Base-by-base conservation (phyloP, 2,888 invertebrate genomes). In the Aleiodes alternator region DNA sequence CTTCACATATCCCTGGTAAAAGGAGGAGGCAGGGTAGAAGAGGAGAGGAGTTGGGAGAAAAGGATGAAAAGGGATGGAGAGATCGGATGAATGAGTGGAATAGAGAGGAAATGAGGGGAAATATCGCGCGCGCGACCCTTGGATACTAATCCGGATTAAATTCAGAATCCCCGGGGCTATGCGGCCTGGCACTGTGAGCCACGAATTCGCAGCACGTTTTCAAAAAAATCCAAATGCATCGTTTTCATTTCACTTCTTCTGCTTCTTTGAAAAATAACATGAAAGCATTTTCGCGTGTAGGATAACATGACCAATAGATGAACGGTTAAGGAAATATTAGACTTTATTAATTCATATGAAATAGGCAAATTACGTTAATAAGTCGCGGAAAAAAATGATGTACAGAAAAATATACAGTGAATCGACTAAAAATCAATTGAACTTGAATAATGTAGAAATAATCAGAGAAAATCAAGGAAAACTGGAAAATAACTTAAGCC, bases 131-230 rank as follows among this genome's bases (percentile, higher is more conserved):
- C 69, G 61, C 88, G 88, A 89, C 88, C 89, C 89, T 88, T 85
- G 84, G 82, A 81, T 83, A 86, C 86, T 89, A 89, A 89, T 89
- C 88, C 89, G 89, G 89, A 89, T 89, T 89, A 88, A 86, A 84
- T 43, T 84, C 82, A 81, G 81, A 87, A 87, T 87, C 85, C 85
- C 85, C 81, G 84, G 79, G 68, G 83, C 84, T 85, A 85, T 85
- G 84, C 80, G 87, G 84, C 86, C 86, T 82, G 82, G 85, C 83
- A 64, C 43, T 64, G 16, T 86, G 86, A 88, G 83, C 85, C 83
- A 86, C 84, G 87, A 84, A 84, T 85, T 82, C 81, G 81, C 78
- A 82, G 76, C 78, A 78, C 77, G 53, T 72, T 69, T 48, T 34
- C 34, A 34, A 61, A 70, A 70, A 55, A 23, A 23, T 2, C 69